Percentiles rank a stretch among this genome's conserved stretches.
Conservation (phyloP, 2,113 vertebrate genomes). For the Hipposideros armiger region DNA sequence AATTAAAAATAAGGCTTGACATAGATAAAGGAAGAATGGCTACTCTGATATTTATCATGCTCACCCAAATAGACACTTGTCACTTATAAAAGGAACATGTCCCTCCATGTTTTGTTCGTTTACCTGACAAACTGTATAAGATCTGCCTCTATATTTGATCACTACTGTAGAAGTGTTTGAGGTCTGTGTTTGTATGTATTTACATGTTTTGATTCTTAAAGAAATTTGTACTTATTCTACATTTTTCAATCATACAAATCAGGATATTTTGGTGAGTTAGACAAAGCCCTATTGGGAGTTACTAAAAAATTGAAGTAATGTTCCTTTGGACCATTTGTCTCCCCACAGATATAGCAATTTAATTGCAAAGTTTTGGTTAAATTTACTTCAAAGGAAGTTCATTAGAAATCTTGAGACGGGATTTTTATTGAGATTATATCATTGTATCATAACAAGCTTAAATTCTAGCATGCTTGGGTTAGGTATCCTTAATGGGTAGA, state of each 20-base stretch:
- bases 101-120: neutral
- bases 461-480: neutral
- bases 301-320: neutral
- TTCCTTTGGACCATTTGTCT: neutral
- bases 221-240: neutral
- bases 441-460: neutral
- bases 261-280: neutral
- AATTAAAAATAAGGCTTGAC: neutral
- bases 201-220: neutral
- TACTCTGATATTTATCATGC: neutral
- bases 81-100: neutral
- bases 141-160: neutral
- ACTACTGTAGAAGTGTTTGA: neutral
- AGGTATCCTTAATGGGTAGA: neutral
- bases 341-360: neutral
- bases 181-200: neutral
- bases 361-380: neutral
- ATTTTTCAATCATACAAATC: neutral
- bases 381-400: neutral
- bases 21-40: neutral
- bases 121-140: neutral
- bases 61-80: neutral
- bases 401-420: neutral
- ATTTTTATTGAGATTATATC: neutral
- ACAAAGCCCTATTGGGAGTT: neutral